These are phyloP conservation scores for Decapterus maruadsi DNA, from an alignment of 2,797 vertebrate genomes.

Conservation along the genomic window DNA sequence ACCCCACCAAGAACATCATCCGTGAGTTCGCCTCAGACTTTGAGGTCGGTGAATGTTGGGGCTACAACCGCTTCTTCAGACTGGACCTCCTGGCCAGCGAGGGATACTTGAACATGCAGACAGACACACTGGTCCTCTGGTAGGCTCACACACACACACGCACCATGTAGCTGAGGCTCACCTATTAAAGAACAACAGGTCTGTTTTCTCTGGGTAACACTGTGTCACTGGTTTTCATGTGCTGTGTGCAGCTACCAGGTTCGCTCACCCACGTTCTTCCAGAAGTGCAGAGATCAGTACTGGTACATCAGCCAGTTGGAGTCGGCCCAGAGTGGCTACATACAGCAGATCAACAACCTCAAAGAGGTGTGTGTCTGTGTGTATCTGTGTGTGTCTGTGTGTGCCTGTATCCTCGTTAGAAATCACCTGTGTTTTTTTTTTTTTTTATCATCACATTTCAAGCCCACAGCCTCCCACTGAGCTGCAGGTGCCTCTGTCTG, in stretches of 20 bases:
- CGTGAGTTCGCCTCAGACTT: slow-evolving; percentile 98
- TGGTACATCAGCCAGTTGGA: slow-evolving; percentile 99
- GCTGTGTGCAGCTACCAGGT: slow-evolving; percentile 92
- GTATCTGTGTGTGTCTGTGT: slow-evolving; percentile 1
- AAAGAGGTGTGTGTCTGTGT: slow-evolving; percentile 89
- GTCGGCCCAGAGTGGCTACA: slow-evolving; percentile 93
- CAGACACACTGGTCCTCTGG: slow-evolving; percentile 97
- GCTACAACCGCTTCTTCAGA: slow-evolving; percentile 98
- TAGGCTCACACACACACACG: slow-evolving; percentile 65
- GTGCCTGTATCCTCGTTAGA: not conserved
- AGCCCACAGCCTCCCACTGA: not conserved
- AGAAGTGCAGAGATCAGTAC: slow-evolving; percentile 98
- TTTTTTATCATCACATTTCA: not conserved
- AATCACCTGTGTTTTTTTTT: not conserved
- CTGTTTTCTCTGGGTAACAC: not conserved
- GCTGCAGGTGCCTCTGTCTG: not conserved
- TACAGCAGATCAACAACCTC: slow-evolving; percentile 98
- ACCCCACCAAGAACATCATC: slow-evolving; percentile 98
- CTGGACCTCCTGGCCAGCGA: slow-evolving; percentile 97
- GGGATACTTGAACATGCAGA: slow-evolving; percentile 97
- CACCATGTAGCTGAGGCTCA: not conserved
- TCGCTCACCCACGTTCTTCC: slow-evolving; percentile 98
- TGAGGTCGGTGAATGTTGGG: slow-evolving; percentile 99
- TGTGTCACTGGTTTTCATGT: not conserved
- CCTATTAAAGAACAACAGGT: not conserved